Base-by-base conservation (phyloP, 2,113 vertebrate genomes). In the Hippocampus abdominalis region DNA sequence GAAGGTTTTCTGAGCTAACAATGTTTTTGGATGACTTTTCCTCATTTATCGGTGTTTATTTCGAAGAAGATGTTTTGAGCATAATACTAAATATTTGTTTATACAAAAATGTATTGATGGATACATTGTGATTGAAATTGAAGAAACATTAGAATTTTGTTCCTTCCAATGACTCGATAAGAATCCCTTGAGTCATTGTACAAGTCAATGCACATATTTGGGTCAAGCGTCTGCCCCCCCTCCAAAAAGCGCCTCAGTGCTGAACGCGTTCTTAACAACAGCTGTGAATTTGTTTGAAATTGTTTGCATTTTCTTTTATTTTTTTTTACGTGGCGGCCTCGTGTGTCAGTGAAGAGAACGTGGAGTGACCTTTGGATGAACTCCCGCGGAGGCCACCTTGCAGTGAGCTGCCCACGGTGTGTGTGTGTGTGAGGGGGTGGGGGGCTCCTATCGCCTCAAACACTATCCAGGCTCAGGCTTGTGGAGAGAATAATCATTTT, bases 271-370 rank as follows among this genome's bases (percentile, higher is more conserved):
- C 32, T 36, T 6, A 36, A 6, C 32, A 36, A 36, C 5, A 0
- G 32, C 32, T 36, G 32, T 4, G 32, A 4, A 16, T 18, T 44
- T 13, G 42, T 48, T 15, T 48, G 46, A 67, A 66, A 74, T 29
- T 16, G 63, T 67, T 74, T 16, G 60, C 70, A 68, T 83, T 79
- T 78, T 36, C 5, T 32, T 67, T 74, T 20, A 60, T 68, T 66
- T 81, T 79, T 65, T 73, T 23, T 6, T 2, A 4, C 1, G 46
- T n/a, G n/a, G 64, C 39, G 18, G 60, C 36, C 76, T 5, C 68
- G 4, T 32, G 32, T 32, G 32, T 32, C 32, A 0, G 27, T 32
- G 64, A 68, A 25, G 64, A 70, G 61, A 59, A 72, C 39, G 42
- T 39, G 20, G 0, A 10, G 66, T 81, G 82, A 79, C 73, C 79